Conservation (phyloP, 2,888 invertebrate genomes). For the Busseola fusca region DNA sequence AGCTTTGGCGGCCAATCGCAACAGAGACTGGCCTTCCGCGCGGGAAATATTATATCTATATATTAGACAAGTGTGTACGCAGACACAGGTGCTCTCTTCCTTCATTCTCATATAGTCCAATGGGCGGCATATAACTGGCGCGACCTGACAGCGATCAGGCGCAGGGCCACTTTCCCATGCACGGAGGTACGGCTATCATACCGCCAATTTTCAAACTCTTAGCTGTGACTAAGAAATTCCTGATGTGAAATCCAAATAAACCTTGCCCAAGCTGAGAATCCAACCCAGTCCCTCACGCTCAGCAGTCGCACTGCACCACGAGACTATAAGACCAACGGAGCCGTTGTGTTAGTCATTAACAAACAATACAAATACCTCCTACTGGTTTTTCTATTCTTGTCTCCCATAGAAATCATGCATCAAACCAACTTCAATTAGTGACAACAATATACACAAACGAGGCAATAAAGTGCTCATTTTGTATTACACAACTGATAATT, state of each 20-base stretch:
- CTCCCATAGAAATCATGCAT: neutral
- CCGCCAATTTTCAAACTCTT: neutral
- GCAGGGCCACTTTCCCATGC: neutral
- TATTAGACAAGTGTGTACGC: too few species aligned
- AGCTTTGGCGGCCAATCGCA: neutral
- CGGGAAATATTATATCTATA: neutral
- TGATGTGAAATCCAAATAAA: neutral
- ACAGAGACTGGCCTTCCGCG: neutral
- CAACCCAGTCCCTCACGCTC: neutral
- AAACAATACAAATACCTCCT: neutral
- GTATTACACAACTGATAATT: conserved; percentile 13
- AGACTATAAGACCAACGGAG: neutral
- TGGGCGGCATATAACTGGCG: neutral
- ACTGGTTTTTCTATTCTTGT: conserved; percentile 10
- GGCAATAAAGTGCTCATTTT: conserved; percentile 3
- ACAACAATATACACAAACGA: conserved; percentile 12
- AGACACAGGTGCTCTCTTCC: neutral
- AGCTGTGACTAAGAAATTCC: neutral
- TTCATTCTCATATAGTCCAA: neutral
- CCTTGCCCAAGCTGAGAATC: neutral
- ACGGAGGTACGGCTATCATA: neutral
- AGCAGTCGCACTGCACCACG: neutral
- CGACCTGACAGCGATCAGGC: neutral
- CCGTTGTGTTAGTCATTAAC: neutral
- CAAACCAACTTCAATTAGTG: conserved; percentile 8